Conservation (phyloP, 2,888 invertebrate species). For the Meta bourneti region DNA sequence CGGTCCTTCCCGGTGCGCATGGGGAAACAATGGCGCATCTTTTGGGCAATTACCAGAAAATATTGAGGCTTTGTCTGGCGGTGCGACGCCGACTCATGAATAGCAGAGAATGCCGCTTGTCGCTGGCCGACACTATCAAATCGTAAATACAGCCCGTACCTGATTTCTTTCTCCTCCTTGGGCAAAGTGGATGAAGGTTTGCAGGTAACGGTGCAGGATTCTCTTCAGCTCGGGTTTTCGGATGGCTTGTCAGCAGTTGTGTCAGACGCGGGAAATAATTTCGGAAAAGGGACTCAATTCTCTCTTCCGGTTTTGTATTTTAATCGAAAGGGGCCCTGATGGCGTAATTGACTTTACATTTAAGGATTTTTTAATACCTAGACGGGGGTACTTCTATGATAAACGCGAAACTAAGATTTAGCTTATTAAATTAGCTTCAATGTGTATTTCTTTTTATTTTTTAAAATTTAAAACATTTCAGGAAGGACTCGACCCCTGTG, state of each 20-base stretch:
- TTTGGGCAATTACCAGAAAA: conserved; percentile 57
- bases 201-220: background rate
- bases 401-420: too few species aligned
- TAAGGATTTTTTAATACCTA: too few species aligned
- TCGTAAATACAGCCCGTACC: conserved; percentile 44
- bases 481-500: too few species aligned
- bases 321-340: too few species aligned
- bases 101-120: conserved; percentile 49
- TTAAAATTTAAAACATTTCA: too few species aligned
- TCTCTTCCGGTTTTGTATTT: too few species aligned
- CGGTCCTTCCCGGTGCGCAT: background rate
- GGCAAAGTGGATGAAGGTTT: background rate
- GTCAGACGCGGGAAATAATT: too few species aligned
- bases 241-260: background rate
- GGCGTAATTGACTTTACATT: too few species aligned
- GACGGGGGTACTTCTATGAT: too few species aligned
- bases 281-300: too few species aligned
- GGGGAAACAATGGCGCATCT: conserved; percentile 59
- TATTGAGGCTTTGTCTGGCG: conserved; percentile 69
- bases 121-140: conserved; percentile 51
- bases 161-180: conserved; percentile 4
- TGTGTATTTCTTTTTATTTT: too few species aligned
- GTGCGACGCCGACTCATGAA: conserved; percentile 64
- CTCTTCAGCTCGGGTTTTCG: background rate
- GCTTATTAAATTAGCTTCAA: too few species aligned